phyloP scores from a whole-genome alignment of 2,797 vertebrate genomes.

The Etheostoma nigrum region DNA sequence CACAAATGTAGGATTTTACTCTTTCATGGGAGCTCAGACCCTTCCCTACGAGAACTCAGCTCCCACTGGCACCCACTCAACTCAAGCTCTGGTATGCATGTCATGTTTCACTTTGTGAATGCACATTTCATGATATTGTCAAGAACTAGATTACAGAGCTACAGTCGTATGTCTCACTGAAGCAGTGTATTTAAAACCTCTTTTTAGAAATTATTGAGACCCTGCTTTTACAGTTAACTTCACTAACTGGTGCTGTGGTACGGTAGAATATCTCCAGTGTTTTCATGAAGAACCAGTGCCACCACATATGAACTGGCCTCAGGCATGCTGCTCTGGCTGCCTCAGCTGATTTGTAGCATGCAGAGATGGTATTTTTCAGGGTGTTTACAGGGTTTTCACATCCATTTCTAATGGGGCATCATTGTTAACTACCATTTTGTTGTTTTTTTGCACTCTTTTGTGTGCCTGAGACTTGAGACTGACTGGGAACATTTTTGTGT shows the following conservation, averaged over 20 bases:
- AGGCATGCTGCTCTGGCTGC: constrained; percentile 20
- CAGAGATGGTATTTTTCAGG: constrained; percentile 25
- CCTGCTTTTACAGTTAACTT: constrained; percentile 37
- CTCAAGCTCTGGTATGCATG: not conserved
- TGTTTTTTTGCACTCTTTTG: constrained; percentile 14
- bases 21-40: no score
- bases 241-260: constrained; percentile 33
- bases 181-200: constrained; percentile 41
- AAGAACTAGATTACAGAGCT: constrained; percentile 69
- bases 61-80: no score
- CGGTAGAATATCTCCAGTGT: constrained; percentile 36
- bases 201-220: constrained; percentile 63
- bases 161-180: constrained; percentile 52
- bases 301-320: constrained; percentile 48
- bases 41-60: no score
- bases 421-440: not conserved
- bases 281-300: constrained; percentile 38
- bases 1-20: no score
- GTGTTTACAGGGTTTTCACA: not conserved
- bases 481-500: not conserved
- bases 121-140: constrained; percentile 44
- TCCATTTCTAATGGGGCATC: not conserved
- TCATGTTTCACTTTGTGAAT: constrained; percentile 39
- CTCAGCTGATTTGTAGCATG: constrained; percentile 44
- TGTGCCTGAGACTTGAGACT: not conserved